These are phyloP conservation scores for Hexactinellida sp. DNA, from an alignment of 37 sponge, comb jelly and placozoan species.

Conservation along the genomic window DNA sequence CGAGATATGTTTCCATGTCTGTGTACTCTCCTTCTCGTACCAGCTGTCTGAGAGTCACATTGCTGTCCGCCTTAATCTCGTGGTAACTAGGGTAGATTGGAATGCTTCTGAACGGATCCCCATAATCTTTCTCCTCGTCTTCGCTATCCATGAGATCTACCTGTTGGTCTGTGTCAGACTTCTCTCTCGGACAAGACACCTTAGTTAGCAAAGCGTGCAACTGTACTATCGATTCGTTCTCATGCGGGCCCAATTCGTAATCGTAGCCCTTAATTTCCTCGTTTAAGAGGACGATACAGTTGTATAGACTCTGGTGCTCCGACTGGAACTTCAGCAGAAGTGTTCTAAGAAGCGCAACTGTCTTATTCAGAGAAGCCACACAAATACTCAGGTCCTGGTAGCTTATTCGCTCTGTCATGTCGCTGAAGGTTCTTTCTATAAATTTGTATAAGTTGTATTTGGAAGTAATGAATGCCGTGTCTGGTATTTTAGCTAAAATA, in stretches of 20 bases:
- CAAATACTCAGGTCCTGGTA: not conserved
- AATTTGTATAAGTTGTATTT: not conserved
- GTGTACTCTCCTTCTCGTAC: constrained; percentile 28
- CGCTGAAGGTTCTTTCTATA: not conserved
- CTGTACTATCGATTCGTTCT: not conserved
- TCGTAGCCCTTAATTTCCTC: not conserved
- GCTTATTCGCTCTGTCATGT: not conserved
- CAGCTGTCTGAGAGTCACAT: not conserved
- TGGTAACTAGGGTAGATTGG: not conserved
- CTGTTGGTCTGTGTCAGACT: not conserved
- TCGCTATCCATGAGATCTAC: not conserved
- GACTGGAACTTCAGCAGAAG: not conserved
- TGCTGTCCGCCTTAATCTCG: not conserved
- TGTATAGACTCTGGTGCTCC: not conserved
- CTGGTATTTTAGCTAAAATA: not conserved
- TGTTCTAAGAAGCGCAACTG: not conserved
- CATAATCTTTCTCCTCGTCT: not conserved
- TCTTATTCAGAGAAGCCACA: not conserved
- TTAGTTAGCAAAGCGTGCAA: not conserved
- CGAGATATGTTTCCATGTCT: constrained; percentile 60
- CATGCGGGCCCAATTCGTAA: not conserved
- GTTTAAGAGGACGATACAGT: not conserved
- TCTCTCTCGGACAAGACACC: not conserved
- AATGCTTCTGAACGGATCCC: not conserved
- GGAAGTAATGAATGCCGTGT: not conserved